Evolutionary conservation across 2,113 vertebrate species (phyloP).

Genomic region (Cardinalis cardinalis): DNA sequence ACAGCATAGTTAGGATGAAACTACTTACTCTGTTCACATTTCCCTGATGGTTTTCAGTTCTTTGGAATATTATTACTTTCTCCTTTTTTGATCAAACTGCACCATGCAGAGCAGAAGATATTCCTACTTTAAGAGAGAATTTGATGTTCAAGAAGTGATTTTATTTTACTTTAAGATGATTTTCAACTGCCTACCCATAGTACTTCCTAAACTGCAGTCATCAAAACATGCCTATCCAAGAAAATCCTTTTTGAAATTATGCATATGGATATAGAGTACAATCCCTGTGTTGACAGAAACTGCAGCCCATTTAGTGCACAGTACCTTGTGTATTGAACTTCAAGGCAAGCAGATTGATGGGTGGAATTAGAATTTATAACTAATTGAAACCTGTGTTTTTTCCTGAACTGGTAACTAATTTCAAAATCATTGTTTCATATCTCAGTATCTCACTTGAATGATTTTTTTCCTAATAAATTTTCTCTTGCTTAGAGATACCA

Average conservation of each 20-base stretch:
- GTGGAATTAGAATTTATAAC: background rate
- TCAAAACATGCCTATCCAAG: background rate
- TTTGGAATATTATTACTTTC: background rate
- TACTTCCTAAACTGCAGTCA: background rate
- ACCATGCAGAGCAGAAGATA: background rate
- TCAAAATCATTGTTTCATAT: background rate
- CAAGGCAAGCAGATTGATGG: background rate
- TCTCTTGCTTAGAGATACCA: background rate
- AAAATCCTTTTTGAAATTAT: background rate
- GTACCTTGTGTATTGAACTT: background rate
- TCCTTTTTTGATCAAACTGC: background rate
- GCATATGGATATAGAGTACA: background rate
- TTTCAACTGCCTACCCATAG: background rate
- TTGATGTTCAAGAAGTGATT: background rate
- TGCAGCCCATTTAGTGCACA: background rate
- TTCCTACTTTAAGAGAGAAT: background rate
- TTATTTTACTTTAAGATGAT: conserved; percentile 16
- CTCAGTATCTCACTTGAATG: background rate
- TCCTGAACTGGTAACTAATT: background rate
- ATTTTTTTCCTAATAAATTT: background rate
- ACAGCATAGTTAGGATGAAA: background rate
- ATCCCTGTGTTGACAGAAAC: background rate
- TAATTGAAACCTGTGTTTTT: background rate
- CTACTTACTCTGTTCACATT: background rate
- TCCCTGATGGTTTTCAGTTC: background rate